Percentiles rank a stretch among this genome's conserved stretches.
Evolutionary conservation across 2,113 vertebrate species (phyloP).

Genomic region (Otis tarda): DNA sequence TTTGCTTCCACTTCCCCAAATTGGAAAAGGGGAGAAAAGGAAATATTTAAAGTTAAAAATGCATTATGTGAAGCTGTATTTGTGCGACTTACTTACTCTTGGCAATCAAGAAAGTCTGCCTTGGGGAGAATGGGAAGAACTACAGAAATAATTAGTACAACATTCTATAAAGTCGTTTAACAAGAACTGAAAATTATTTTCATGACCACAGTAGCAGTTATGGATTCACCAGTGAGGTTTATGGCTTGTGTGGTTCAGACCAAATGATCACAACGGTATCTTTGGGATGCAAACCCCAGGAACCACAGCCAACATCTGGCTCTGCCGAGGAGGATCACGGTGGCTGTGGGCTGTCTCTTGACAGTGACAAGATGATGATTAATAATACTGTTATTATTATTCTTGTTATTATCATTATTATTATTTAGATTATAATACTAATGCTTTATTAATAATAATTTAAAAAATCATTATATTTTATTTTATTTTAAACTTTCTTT

Average conservation of each 20-base stretch:
- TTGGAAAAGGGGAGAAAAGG: background rate
- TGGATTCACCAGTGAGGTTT: background rate
- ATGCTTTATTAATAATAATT: background rate
- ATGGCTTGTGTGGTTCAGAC: no score
- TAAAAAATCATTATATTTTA: background rate
- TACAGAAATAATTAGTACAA: background rate
- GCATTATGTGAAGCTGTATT: background rate
- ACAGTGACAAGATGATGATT: background rate
- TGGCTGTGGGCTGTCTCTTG: background rate
- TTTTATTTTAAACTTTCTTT: background rate
- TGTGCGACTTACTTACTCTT: no score
- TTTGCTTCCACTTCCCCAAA: background rate
- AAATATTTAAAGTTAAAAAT: background rate
- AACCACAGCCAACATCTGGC: background rate
- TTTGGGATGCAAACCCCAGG: background rate
- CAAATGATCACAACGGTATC: background rate
- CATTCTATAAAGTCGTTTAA: background rate
- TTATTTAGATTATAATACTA: background rate
- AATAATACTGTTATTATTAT: background rate
- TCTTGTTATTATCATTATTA: background rate
- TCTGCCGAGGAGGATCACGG: background rate
- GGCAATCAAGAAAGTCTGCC: background rate
- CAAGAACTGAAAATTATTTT: background rate
- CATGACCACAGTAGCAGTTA: accelerated
- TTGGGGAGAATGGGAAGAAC: background rate